phyloP scores from a whole-genome alignment of 2,888 invertebrate genomes.

The Apamea crenata region DNA sequence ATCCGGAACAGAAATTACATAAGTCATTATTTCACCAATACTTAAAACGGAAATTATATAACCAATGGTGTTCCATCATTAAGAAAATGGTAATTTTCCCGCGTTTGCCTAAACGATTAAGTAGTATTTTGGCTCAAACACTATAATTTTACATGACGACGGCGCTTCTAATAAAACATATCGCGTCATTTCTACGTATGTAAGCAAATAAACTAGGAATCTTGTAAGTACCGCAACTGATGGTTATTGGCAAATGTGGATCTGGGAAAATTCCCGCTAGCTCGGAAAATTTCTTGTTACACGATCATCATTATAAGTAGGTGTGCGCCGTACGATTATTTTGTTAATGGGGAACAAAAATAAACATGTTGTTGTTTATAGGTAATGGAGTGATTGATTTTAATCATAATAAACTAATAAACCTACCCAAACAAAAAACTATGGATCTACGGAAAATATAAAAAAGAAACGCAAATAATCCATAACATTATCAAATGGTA shows the following conservation, averaged over 20 bases:
- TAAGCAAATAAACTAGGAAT: slow-evolving; percentile 40
- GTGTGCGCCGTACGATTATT: slow-evolving; percentile 9
- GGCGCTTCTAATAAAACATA: neutral
- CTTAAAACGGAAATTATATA: neutral
- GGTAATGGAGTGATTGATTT: neutral
- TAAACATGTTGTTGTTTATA: slow-evolving; percentile 4
- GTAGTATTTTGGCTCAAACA: slow-evolving; percentile 20
- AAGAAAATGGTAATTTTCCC: neutral
- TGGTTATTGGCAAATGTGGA: slow-evolving; percentile 47
- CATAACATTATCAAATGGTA: slow-evolving; percentile 11
- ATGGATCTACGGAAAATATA: neutral
- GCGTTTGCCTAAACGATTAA: neutral
- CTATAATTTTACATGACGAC: neutral
- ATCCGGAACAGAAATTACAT: no score
- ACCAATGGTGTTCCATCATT: neutral
- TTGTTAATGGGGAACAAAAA: slow-evolving; percentile 1
- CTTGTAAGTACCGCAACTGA: slow-evolving; percentile 19
- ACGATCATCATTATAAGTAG: neutral
- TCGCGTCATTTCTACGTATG: slow-evolving; percentile 38
- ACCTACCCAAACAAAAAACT: neutral
- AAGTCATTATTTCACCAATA: neutral
- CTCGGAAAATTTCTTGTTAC: slow-evolving; percentile 52
- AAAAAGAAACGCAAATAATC: neutral
- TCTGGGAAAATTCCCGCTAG: slow-evolving; percentile 59
- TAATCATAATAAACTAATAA: neutral